Conservation (phyloP, 1,140 invertebrate genomes). For the Dendroctonus valens region DNA sequence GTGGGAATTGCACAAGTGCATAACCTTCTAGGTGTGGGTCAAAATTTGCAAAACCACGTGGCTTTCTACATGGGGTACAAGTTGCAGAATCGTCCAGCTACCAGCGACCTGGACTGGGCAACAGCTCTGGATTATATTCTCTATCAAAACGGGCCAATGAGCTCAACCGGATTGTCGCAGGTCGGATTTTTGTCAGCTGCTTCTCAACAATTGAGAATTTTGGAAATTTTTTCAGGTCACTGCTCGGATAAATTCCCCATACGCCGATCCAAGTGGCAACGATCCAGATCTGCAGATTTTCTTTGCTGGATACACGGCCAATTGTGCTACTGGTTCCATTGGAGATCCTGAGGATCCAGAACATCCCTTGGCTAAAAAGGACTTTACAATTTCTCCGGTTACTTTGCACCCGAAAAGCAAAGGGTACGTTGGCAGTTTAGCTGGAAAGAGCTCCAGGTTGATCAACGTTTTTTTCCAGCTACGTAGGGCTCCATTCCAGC, state of each 20-base stretch:
- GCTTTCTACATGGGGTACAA: slow-evolving; percentile 57
- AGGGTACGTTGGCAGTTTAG: slow-evolving; percentile 51
- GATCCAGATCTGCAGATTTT: slow-evolving; percentile 68
- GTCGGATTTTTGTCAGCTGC: slow-evolving; percentile 7
- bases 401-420: slow-evolving; percentile 77
- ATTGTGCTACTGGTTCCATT: slow-evolving; percentile 59
- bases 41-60: slow-evolving; percentile 74
- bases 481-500: slow-evolving; percentile 57
- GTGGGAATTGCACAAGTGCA: slow-evolving; percentile 55
- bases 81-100: slow-evolving; percentile 55
- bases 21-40: slow-evolving; percentile 72
- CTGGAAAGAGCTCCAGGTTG: background rate
- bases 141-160: slow-evolving; percentile 59
- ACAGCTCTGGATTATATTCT: slow-evolving; percentile 61
- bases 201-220: background rate
- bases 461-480: slow-evolving; percentile 4
- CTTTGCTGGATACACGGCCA: slow-evolving; percentile 65
- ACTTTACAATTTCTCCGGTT: slow-evolving; percentile 66
- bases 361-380: slow-evolving; percentile 50
- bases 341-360: slow-evolving; percentile 50
- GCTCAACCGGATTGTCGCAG: slow-evolving; percentile 55
- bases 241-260: slow-evolving; percentile 60
- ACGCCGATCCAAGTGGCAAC: slow-evolving; percentile 54
- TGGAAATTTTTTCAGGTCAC: slow-evolving; percentile 52
- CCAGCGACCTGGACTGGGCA: slow-evolving; percentile 62